These are phyloP conservation scores for Neotoxoptera formosana DNA, from an alignment of 1,140 invertebrate species.

Conservation along the genomic window DNA sequence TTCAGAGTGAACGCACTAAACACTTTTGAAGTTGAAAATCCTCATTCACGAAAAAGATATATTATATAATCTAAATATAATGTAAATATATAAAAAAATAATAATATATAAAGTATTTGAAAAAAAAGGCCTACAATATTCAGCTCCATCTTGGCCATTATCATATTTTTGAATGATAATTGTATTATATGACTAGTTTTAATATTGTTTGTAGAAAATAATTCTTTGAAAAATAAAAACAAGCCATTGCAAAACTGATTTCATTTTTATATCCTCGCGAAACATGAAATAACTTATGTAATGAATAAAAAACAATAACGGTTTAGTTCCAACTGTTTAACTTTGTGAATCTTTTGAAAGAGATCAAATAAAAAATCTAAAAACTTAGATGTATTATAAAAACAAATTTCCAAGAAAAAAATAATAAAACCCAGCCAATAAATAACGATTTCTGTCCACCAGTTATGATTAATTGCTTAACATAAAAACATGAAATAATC, in stretches of 20 bases:
- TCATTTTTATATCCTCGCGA: background rate
- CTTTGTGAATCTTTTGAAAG: background rate
- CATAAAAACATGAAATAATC: background rate
- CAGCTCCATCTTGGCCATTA: too few relatives aligned
- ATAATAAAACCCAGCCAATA: background rate
- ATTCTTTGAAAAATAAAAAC: background rate
- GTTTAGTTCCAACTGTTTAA: background rate
- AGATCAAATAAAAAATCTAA: background rate
- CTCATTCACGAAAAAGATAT: too few relatives aligned
- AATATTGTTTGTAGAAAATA: too few relatives aligned
- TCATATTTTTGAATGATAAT: too few relatives aligned
- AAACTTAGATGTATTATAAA: background rate
- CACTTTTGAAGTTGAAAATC: too few relatives aligned
- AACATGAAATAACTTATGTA: too few relatives aligned
- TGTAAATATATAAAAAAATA: too few relatives aligned
- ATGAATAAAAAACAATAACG: background rate
- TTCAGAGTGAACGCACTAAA: background rate
- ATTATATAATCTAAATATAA: too few relatives aligned
- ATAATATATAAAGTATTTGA: too few relatives aligned
- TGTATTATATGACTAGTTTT: too few relatives aligned
- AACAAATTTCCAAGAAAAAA: background rate
- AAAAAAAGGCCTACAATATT: too few relatives aligned
- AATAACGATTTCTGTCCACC: background rate
- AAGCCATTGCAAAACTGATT: background rate
- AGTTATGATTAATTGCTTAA: slow-evolving; percentile 17